Evolutionary conservation across 2,888 invertebrate species (phyloP).

Genomic region (Saturnia pavonia): DNA sequence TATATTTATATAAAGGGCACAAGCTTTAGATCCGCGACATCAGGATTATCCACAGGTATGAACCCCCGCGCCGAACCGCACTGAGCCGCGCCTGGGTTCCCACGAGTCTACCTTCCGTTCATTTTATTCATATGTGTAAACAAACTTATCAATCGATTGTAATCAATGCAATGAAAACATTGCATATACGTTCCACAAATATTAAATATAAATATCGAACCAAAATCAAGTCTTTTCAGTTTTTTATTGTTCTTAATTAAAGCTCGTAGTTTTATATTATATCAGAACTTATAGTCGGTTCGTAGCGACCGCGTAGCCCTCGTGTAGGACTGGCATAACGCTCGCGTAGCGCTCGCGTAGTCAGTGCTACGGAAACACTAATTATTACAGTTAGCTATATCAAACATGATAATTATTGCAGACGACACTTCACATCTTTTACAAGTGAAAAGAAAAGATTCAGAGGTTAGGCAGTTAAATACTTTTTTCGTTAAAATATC

Average conservation of each 20-base stretch:
- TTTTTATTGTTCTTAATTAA: background rate
- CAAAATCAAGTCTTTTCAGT: background rate
- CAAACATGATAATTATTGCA: background rate
- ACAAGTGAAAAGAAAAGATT: no score
- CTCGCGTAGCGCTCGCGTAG: constrained; percentile 37
- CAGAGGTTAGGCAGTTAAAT: no score
- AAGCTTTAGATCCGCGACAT: constrained; percentile 43
- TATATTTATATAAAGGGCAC: constrained; percentile 46
- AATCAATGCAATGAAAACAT: background rate
- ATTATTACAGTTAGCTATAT: background rate
- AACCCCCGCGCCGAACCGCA: no score
- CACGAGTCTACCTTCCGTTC: constrained; percentile 18
- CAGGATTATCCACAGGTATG: constrained; percentile 35
- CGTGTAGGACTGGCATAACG: constrained; percentile 3
- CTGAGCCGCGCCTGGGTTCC: constrained; percentile 24
- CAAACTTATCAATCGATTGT: background rate
- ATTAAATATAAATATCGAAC: background rate
- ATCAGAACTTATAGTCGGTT: background rate
- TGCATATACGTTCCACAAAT: no score
- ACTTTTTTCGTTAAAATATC: no score
- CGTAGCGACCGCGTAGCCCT: background rate
- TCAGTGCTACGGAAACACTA: constrained; percentile 20
- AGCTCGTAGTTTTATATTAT: background rate
- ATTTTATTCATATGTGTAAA: background rate
- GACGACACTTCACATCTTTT: no score